Conservation (phyloP, 2,888 invertebrate species). For the Diadegma fenestrale region DNA sequence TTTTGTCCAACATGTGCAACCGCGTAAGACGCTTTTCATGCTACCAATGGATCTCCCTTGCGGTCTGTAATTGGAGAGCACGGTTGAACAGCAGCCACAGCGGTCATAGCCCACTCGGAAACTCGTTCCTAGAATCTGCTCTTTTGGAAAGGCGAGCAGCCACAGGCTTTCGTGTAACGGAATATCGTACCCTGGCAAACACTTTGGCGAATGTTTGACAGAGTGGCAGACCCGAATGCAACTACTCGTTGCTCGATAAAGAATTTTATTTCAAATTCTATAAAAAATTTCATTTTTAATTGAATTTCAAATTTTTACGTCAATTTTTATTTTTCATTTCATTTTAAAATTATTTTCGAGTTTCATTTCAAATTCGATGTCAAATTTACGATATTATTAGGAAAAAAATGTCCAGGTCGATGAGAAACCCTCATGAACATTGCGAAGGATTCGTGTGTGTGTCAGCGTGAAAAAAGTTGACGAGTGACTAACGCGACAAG, state of each 20-base stretch:
- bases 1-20: constrained; percentile 1
- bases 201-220: constrained; percentile 65
- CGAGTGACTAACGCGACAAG: background rate
- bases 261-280: too few relatives aligned
- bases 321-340: background rate
- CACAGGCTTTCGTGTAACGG: constrained; percentile 78
- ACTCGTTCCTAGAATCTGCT: constrained; percentile 80
- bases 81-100: constrained; percentile 5
- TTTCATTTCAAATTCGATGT: background rate
- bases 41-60: background rate
- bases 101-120: constrained; percentile 57
- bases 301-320: too few relatives aligned
- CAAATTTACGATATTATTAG: background rate
- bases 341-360: background rate
- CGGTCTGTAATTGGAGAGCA: constrained; percentile 49
- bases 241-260: background rate
- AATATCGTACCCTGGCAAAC: constrained; percentile 74
- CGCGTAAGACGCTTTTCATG: constrained; percentile 13
- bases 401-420: background rate
- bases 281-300: too few relatives aligned
- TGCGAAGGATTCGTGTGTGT: background rate
- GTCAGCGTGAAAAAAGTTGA: background rate
- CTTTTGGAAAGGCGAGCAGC: constrained; percentile 79
- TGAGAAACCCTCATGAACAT: background rate
- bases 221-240: constrained; percentile 1